A percentile compares a stretch with the other conserved stretches of the same genome.
These are phyloP conservation scores for Contarinia nasturtii DNA, from an alignment of 1,140 invertebrate species.

Conservation along the genomic window DNA sequence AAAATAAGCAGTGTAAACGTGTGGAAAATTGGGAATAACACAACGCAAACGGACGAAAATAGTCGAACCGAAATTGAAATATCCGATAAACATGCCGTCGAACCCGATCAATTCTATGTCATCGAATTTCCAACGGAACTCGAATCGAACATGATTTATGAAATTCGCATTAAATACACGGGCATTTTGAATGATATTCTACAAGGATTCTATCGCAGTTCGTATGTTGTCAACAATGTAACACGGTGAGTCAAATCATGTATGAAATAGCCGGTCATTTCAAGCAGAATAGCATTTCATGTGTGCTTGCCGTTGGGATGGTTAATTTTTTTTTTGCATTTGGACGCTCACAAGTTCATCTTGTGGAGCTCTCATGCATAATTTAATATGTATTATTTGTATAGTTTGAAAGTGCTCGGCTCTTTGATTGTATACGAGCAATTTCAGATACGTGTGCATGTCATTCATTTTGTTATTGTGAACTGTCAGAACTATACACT, in stretches of 20 bases:
- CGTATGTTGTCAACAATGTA: constrained; percentile 46
- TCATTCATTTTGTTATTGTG: too few species aligned
- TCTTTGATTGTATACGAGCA: too few species aligned
- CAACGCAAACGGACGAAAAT: constrained; percentile 15
- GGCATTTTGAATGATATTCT: constrained; percentile 55
- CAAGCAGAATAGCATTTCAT: too few species aligned
- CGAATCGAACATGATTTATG: constrained; percentile 35
- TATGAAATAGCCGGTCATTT: not conserved
- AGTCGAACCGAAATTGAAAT: constrained; percentile 16
- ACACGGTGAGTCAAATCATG: constrained; percentile 33
- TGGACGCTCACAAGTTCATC: too few species aligned
- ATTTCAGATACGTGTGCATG: too few species aligned
- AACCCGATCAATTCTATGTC: constrained; percentile 50
- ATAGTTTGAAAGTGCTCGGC: too few species aligned
- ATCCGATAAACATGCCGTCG: constrained; percentile 33
- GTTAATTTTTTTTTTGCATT: too few species aligned
- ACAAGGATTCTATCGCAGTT: constrained; percentile 76
- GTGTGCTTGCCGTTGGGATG: too few species aligned
- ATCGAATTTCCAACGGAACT: constrained; percentile 38
- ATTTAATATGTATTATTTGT: too few species aligned
- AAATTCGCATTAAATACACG: constrained; percentile 44
- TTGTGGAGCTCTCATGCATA: too few species aligned
- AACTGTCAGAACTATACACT: too few species aligned
- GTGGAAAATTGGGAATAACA: not conserved
- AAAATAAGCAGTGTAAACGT: constrained; percentile 25